phyloP scores from a whole-genome alignment of 1,140 invertebrate species.

The Lutraria rhynchaena region DNA sequence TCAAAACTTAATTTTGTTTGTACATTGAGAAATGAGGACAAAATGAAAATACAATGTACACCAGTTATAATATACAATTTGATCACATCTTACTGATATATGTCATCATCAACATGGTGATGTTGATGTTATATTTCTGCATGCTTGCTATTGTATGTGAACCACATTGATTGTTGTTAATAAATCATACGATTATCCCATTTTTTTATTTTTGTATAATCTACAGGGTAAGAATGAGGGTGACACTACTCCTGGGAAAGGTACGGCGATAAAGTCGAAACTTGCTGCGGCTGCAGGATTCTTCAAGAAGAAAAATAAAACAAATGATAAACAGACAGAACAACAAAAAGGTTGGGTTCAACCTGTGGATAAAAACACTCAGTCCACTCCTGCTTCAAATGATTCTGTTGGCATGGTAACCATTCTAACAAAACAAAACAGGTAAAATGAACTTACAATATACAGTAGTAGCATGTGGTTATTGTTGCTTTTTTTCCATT shows the following conservation, averaged over 20 bases:
- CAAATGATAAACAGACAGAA: not conserved
- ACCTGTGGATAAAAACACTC: conserved; percentile 20
- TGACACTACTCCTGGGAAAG: too few species aligned
- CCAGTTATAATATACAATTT: too few species aligned
- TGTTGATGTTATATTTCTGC: too few species aligned
- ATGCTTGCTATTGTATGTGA: too few species aligned
- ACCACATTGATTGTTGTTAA: too few species aligned
- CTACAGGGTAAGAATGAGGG: too few species aligned
- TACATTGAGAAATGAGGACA: too few species aligned
- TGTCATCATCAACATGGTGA: too few species aligned
- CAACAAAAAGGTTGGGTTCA: conserved; percentile 43
- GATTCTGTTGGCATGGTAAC: conserved; percentile 44
- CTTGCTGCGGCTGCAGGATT: conserved; percentile 43
- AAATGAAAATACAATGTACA: too few species aligned
- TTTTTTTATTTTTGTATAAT: too few species aligned
- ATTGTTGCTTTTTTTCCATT: not conserved
- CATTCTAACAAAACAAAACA: conserved; percentile 35
- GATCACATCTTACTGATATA: too few species aligned
- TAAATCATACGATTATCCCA: too few species aligned
- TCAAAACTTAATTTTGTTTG: not conserved
- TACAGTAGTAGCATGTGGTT: not conserved
- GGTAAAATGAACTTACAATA: conserved; percentile 11
- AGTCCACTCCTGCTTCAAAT: not conserved
- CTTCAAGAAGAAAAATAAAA: conserved; percentile 18
- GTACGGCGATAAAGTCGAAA: not conserved